Base-by-base conservation (phyloP, 2,888 invertebrate genomes). In the Chrysotoxum bicinctum region DNA sequence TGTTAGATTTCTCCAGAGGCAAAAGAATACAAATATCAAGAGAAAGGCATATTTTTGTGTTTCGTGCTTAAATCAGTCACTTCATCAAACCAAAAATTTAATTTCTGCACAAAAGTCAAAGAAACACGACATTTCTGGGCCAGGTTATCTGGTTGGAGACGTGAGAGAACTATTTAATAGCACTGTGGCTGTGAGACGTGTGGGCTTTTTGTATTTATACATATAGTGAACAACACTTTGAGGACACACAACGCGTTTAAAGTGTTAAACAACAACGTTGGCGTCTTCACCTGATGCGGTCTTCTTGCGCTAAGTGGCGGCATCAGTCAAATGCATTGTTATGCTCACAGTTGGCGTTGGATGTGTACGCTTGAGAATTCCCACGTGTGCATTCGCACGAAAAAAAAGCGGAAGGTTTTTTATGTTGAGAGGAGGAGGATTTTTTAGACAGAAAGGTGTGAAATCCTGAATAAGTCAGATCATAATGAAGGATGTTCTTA, bases 281-380 rank as follows among this genome's bases (percentile, higher is more conserved):
- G 54, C 48, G 30, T 48, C 66, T 45, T 83, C 82, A 78, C 82
- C 78, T 78, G 82, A 60, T 72, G 52, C 21, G 43, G 56, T 66
- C n/a, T 48, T n/a, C 48, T 62, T 35, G 32, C 56, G 23, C 35
- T 76, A 76, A 72, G 72, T 82, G 78, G 78, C 83, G 79, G 83
- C 83, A 78, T 43, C 40, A 78, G 50, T 83, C 78, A 83, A 83
- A 79, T 83, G 74, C 83, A 79, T 83, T 83, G 69, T 79, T 83
- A 26, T 3, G 32, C 54, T 66, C 50, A 56, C 50, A 52, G 69
- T 64, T 56, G 74, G 78, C 56, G 32, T 14, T 14, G 23, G 16
- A 26, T 50, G 23, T 26, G 50, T 19, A 45, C n/a, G 50, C 50
- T 23, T 50, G 23, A 14, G 50, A 26, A 50, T 50, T 50, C 50